Evolutionary conservation across 2,797 vertebrate species (phyloP).

Genomic region (Austrolebias charrua): DNA sequence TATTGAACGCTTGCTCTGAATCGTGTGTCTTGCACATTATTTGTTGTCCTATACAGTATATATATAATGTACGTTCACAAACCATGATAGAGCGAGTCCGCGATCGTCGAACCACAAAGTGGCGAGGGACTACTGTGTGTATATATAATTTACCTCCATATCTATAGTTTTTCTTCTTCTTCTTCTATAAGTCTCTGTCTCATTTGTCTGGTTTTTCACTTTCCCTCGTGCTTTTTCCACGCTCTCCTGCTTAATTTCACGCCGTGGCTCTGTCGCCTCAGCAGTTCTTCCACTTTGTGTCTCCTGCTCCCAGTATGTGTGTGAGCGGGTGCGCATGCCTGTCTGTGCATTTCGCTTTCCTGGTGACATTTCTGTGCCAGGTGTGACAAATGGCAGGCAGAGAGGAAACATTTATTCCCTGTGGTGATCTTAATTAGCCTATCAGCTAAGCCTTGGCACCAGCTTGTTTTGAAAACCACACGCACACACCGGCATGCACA

Average conservation of each 20-base stretch:
- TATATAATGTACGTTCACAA: too few species aligned
- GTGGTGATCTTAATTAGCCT: constrained; percentile 82
- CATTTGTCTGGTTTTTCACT: constrained; percentile 27
- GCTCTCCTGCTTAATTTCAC: constrained; percentile 36
- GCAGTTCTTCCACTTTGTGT: constrained; percentile 50
- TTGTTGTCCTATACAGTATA: too few species aligned
- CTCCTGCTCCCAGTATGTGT: constrained; percentile 13
- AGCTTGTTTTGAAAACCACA: constrained; percentile 70
- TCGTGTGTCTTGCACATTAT: too few species aligned
- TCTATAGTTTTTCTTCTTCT: constrained; percentile 11
- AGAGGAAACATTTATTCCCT: constrained; percentile 80
- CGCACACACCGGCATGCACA: constrained; percentile 28
- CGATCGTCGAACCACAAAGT: too few species aligned
- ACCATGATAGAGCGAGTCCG: too few species aligned
- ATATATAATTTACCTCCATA: constrained; percentile 17
- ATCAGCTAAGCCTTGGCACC: constrained; percentile 79
- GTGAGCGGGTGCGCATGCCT: constrained; percentile 9
- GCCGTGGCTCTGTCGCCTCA: constrained; percentile 53
- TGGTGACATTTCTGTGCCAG: constrained; percentile 78
- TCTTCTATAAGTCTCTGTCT: constrained; percentile 12
- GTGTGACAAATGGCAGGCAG: constrained; percentile 81
- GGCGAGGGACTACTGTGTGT: too few species aligned
- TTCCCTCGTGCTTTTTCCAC: constrained; percentile 1
- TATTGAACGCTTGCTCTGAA: too few species aligned
- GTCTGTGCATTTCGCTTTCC: constrained; percentile 45